Evolutionary conservation across 2,888 invertebrate genomes (phyloP).

Genomic region (Cistogaster globosa): DNA sequence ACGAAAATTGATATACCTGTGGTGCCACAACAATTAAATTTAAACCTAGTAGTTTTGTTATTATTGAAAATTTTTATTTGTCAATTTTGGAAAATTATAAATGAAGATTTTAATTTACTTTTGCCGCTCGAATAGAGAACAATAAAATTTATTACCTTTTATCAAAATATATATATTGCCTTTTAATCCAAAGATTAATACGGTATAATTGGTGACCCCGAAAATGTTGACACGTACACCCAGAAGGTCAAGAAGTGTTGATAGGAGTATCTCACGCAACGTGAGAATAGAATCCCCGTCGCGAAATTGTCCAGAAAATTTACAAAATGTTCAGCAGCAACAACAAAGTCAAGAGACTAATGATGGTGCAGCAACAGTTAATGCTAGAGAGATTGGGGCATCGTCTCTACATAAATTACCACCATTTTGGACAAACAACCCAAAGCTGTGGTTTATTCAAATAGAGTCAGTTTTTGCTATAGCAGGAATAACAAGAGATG

Average conservation of each 20-base stretch:
- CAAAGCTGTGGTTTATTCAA: slow-evolving; percentile 7
- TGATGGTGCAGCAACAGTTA: neutral
- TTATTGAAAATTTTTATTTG: too few relatives aligned
- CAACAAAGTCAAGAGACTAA: neutral
- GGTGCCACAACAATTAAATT: too few relatives aligned
- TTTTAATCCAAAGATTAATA: neutral
- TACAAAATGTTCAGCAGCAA: neutral
- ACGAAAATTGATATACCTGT: too few relatives aligned
- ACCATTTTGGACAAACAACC: slow-evolving; percentile 26
- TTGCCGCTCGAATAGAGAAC: too few relatives aligned
- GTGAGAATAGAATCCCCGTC: neutral
- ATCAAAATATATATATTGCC: too few relatives aligned
- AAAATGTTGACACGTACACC: neutral
- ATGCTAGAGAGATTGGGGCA: slow-evolving; percentile 8
- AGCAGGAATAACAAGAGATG: slow-evolving; percentile 25
- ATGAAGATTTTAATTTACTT: too few relatives aligned
- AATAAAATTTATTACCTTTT: too few relatives aligned
- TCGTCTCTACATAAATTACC: slow-evolving; percentile 20
- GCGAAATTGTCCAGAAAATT: neutral
- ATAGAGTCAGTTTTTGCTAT: slow-evolving; percentile 21
- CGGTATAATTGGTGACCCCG: slow-evolving; percentile 13
- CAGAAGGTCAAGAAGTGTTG: too few relatives aligned
- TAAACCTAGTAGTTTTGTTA: too few relatives aligned
- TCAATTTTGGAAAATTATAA: too few relatives aligned
- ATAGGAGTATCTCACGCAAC: too few relatives aligned